Percentiles rank a stretch among this genome's conserved stretches.
Evolutionary conservation across 2,888 invertebrate species (phyloP).

Genomic region (Mesorhabditis belari): DNA sequence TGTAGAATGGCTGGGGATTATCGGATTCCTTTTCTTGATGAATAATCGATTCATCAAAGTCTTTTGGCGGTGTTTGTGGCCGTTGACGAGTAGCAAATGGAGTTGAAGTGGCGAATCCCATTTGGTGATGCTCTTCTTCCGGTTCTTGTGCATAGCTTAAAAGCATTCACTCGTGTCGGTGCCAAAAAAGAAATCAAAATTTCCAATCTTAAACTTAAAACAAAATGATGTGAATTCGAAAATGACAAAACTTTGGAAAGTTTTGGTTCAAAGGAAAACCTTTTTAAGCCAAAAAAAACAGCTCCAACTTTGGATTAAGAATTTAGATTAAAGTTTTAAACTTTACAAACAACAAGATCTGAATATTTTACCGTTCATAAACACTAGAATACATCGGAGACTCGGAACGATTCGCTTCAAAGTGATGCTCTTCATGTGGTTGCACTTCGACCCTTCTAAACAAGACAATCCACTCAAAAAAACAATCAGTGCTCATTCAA

Average conservation of each 20-base stretch:
- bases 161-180: not conserved
- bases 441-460: not conserved
- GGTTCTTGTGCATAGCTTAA: not conserved
- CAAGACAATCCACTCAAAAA: not conserved
- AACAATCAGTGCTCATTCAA: too few species aligned
- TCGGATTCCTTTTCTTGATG: too few species aligned
- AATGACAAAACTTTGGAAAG: not conserved
- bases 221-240: not conserved
- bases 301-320: too few species aligned
- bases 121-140: not conserved
- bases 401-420: not conserved
- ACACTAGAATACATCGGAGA: not conserved
- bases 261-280: too few species aligned
- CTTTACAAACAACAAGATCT: too few species aligned
- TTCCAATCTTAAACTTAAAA: too few species aligned
- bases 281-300: too few species aligned
- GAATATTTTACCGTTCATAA: not conserved
- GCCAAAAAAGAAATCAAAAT: too few species aligned
- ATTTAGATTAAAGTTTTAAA: too few species aligned
- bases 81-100: too few species aligned
- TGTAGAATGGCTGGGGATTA: constrained; percentile 10
- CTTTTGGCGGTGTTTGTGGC: constrained; percentile 5
- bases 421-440: not conserved
- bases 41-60: constrained; percentile 4
- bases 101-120: too few species aligned